Evolutionary conservation across 2,797 vertebrate species (phyloP).

Genomic region (Chanos chanos): DNA sequence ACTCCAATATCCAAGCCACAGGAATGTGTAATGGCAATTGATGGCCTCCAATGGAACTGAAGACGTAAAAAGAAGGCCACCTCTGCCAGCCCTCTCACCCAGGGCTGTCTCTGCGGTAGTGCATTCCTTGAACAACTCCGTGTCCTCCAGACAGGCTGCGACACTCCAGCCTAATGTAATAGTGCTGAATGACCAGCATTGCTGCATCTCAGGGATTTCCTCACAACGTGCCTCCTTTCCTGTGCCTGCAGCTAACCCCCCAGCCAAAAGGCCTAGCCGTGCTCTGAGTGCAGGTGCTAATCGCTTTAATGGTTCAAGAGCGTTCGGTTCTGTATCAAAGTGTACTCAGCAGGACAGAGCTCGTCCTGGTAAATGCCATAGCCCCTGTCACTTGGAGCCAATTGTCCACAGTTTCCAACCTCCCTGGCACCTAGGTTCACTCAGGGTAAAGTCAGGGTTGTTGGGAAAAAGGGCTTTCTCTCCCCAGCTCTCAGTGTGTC

Average conservation of each 20-base stretch:
- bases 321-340: conserved; percentile 28
- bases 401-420: conserved; percentile 52
- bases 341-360: conserved; percentile 24
- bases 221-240: conserved; percentile 56
- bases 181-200: conserved; percentile 45
- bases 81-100: conserved; percentile 14
- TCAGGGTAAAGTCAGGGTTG: conserved; percentile 47
- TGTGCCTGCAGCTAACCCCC: conserved; percentile 44
- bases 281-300: conserved; percentile 19
- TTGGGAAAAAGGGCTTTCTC: conserved; percentile 54
- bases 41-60: conserved; percentile 71
- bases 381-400: conserved; percentile 47
- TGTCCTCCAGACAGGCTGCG: conserved; percentile 20
- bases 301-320: conserved; percentile 23
- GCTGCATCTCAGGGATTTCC: conserved; percentile 59
- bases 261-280: background rate
- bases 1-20: conserved; percentile 27
- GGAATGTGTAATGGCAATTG: conserved; percentile 64
- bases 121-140: conserved; percentile 14
- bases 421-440: conserved; percentile 52
- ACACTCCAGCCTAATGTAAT: conserved; percentile 53
- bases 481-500: conserved; percentile 34
- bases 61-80: conserved; percentile 49
- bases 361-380: conserved; percentile 39
- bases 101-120: conserved; percentile 36